phyloP scores from a whole-genome alignment of 2,888 invertebrate species.

The Elysia crispata region DNA sequence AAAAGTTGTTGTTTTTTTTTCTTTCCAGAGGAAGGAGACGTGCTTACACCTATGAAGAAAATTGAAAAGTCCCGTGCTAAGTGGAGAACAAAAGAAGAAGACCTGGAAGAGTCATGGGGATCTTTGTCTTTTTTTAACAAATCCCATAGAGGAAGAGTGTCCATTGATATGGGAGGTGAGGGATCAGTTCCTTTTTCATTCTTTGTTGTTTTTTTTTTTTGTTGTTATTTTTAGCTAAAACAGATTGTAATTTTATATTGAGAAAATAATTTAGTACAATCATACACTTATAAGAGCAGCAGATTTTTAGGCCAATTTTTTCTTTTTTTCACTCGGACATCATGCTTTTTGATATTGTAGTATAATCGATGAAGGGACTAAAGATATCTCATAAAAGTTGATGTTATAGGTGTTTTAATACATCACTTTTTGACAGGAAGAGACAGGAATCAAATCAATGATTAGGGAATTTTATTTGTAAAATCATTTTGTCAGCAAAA shows the following conservation, averaged over 20 bases:
- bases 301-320: not conserved
- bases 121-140: constrained; percentile 75
- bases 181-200: not conserved
- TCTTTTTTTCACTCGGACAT: not conserved
- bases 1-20: not conserved
- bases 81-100: constrained; percentile 68
- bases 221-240: no score
- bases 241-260: no score
- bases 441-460: no score
- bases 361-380: not conserved
- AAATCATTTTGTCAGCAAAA: no score
- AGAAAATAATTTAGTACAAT: no score
- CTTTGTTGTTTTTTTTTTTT: no score
- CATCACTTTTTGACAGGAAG: not conserved
- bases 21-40: constrained; percentile 44
- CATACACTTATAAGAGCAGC: no score
- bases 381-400: not conserved
- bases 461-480: no score
- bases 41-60: constrained; percentile 70
- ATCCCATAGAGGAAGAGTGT: constrained; percentile 75
- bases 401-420: not conserved
- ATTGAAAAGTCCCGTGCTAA: constrained; percentile 70
- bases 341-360: no score
- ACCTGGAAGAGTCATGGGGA: constrained; percentile 76
- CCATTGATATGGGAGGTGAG: constrained; percentile 75